These are phyloP conservation scores for Enteromius anoplus DNA, from an alignment of 2,797 vertebrate genomes.

Conservation along the genomic window DNA sequence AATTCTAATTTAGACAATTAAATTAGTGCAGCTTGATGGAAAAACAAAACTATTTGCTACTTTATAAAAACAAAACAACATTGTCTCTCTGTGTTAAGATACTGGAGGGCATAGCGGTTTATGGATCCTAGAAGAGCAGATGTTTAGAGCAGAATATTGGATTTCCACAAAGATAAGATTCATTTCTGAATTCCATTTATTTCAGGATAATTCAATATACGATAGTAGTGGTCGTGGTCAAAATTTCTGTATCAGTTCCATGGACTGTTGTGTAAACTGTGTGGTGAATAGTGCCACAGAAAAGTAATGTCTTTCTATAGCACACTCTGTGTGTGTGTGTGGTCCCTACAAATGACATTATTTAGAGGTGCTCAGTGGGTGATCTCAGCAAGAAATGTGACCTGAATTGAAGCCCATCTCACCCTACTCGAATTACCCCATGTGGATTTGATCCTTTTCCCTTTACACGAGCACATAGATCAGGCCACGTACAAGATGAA, in stretches of 20 bases:
- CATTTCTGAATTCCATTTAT: slow-evolving; percentile 14
- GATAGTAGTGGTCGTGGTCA: background rate
- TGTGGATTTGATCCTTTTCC: slow-evolving; percentile 53
- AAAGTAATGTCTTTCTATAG: slow-evolving; percentile 13
- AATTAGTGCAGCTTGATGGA: slow-evolving; percentile 19
- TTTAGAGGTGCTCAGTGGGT: slow-evolving; percentile 43
- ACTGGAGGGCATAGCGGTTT: background rate
- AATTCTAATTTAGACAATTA: background rate
- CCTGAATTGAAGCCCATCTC: slow-evolving; percentile 46
- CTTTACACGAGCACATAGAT: slow-evolving; percentile 50
- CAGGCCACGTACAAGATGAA: slow-evolving; percentile 45
- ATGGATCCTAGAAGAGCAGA: background rate
- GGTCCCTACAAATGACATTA: slow-evolving; percentile 36
- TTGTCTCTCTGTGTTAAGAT: slow-evolving; percentile 16
- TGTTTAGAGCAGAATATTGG: slow-evolving; percentile 26
- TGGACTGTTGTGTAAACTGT: slow-evolving; percentile 23
- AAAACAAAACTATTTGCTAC: background rate
- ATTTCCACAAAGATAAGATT: slow-evolving; percentile 28
- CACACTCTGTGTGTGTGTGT: background rate
- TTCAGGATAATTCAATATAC: slow-evolving; percentile 22
- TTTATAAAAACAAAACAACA: slow-evolving; percentile 9
- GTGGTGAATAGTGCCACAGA: slow-evolving; percentile 1
- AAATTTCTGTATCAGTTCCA: slow-evolving; percentile 5
- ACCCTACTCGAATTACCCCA: slow-evolving; percentile 47
- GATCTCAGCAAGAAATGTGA: slow-evolving; percentile 43